phyloP scores from a whole-genome alignment of 2,888 invertebrate species.

The Plagodis pulveraria region DNA sequence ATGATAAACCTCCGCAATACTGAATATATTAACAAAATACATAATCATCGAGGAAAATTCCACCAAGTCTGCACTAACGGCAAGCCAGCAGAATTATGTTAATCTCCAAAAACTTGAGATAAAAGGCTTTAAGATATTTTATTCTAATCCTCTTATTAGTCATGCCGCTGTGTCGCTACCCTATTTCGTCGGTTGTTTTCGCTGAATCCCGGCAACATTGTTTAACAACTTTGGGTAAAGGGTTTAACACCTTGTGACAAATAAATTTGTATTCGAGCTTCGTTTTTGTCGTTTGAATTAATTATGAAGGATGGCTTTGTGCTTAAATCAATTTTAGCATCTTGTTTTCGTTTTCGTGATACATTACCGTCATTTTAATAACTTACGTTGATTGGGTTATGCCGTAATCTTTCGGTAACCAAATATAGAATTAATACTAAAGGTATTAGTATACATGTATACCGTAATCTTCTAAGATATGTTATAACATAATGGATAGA shows the following conservation, averaged over 20 bases:
- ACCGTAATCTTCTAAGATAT: too few relatives aligned
- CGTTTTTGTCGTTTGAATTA: slow-evolving; percentile 41
- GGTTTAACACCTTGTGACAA: slow-evolving; percentile 42
- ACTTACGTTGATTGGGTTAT: neutral
- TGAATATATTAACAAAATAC: slow-evolving; percentile 21
- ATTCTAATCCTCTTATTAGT: slow-evolving; percentile 59
- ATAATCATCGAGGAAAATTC: slow-evolving; percentile 45
- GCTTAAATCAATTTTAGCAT: slow-evolving; percentile 28
- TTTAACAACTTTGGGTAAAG: slow-evolving; percentile 47
- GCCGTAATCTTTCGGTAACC: too few relatives aligned
- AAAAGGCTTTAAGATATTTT: slow-evolving; percentile 60
- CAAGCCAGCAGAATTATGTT: slow-evolving; percentile 52
- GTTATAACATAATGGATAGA: too few relatives aligned
- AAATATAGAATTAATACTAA: too few relatives aligned
- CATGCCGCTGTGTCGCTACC: slow-evolving; percentile 50
- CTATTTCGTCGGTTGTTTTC: slow-evolving; percentile 40
- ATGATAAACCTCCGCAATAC: slow-evolving; percentile 3
- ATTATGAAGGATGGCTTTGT: slow-evolving; percentile 31
- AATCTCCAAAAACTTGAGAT: slow-evolving; percentile 56
- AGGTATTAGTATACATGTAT: too few relatives aligned
- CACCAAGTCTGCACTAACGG: slow-evolving; percentile 44
- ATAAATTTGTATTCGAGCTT: slow-evolving; percentile 36
- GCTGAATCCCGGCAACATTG: slow-evolving; percentile 43
- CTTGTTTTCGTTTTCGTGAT: slow-evolving; percentile 17
- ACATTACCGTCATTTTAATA: neutral